Percentiles rank a stretch among this genome's conserved stretches.
phyloP scores from a whole-genome alignment of 2,888 invertebrate species.

The Catocala fraxini region DNA sequence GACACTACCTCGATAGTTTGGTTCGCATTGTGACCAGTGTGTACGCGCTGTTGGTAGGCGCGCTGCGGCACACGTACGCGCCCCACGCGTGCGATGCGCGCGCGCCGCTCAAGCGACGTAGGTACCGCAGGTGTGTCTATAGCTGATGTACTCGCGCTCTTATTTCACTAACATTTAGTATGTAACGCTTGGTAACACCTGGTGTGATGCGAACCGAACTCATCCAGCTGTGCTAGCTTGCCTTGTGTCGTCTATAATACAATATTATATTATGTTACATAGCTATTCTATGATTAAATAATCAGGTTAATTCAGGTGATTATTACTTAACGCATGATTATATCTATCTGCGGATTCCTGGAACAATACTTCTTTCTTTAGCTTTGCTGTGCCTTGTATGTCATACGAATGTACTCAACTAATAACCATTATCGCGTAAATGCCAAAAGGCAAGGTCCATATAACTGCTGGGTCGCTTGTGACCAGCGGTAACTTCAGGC shows the following conservation, averaged over 20 bases:
- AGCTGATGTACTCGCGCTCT: conserved; percentile 9
- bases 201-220: conserved; percentile 73
- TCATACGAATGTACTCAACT: not conserved
- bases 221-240: conserved; percentile 37
- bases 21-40: conserved; percentile 74
- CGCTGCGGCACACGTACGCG: conserved; percentile 58
- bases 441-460: too few relatives aligned
- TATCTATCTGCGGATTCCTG: not conserved
- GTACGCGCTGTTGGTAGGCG: conserved; percentile 63
- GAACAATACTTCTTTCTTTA: too few relatives aligned
- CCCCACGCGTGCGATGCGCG: conserved; percentile 45
- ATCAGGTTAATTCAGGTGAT: not conserved
- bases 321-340: conserved; percentile 2
- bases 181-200: conserved; percentile 49
- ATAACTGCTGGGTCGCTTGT: too few relatives aligned
- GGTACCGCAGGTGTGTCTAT: conserved; percentile 68
- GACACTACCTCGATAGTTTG: conserved; percentile 69
- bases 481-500: too few relatives aligned
- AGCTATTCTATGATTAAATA: not conserved
- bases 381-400: not conserved
- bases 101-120: conserved; percentile 58
- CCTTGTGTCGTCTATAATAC: conserved; percentile 8
- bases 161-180: conserved; percentile 31
- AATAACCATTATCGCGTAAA: not conserved
- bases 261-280: not conserved